Evolutionary conservation across 2,797 vertebrate species (phyloP).

Genomic region (Tauraco hartlaubi): DNA sequence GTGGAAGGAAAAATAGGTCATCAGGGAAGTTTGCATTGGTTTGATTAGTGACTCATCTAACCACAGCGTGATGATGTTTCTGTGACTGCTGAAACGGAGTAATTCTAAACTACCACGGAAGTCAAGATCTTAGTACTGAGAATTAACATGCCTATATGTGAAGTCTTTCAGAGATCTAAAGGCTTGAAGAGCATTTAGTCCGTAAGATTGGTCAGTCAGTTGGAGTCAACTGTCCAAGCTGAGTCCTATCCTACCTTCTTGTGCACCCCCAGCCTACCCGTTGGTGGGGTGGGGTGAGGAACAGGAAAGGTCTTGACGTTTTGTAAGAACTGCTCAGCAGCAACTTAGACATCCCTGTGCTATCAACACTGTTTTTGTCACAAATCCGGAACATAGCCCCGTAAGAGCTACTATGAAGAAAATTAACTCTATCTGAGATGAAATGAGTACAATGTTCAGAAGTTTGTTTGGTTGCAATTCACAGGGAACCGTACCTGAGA

Average conservation of each 20-base stretch:
- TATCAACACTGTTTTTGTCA: background rate
- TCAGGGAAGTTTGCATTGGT: background rate
- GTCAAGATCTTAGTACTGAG: background rate
- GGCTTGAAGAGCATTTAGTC: background rate
- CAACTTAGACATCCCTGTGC: rapidly evolving
- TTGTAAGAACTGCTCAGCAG: background rate
- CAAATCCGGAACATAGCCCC: background rate
- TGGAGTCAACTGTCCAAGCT: background rate
- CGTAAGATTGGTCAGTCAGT: background rate
- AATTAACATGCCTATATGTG: background rate
- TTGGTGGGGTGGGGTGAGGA: background rate
- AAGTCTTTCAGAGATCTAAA: background rate
- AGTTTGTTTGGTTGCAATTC: background rate
- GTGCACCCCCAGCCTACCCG: background rate
- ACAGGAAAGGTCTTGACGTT: background rate
- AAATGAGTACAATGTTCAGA: background rate
- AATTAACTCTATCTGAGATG: background rate
- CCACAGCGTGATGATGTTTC: background rate
- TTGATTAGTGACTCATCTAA: background rate
- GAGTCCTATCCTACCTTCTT: background rate
- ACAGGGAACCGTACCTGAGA: background rate
- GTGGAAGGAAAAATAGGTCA: background rate
- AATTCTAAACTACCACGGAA: background rate
- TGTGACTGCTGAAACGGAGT: background rate
- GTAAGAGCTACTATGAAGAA: background rate